Evolutionary conservation across 2,113 vertebrate species (phyloP).

Genomic region (Junco hyemalis): DNA sequence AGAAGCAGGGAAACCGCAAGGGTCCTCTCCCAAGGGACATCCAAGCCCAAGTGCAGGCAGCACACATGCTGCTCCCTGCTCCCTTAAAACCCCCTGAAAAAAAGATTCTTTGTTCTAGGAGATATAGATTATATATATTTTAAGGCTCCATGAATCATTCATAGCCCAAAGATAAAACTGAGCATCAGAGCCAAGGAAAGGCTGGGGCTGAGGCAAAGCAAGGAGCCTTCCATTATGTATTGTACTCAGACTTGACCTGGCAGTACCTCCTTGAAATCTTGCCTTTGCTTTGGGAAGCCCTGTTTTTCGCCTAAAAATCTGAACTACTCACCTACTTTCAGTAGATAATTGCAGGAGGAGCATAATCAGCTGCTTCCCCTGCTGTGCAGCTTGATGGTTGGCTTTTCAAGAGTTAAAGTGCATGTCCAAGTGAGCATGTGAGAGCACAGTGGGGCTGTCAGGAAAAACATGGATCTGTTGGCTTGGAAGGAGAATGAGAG

Average conservation of each 20-base stretch:
- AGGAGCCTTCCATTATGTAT: constrained; percentile 43
- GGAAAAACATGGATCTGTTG: background rate
- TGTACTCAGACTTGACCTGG: constrained; percentile 21
- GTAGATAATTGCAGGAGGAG: background rate
- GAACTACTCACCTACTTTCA: background rate
- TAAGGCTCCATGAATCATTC: constrained; percentile 73
- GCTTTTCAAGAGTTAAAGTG: background rate
- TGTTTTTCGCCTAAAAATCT: background rate
- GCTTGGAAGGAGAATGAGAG: background rate
- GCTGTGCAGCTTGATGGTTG: background rate
- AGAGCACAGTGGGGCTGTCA: background rate
- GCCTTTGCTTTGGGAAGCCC: background rate
- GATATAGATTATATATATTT: constrained; percentile 68
- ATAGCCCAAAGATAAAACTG: constrained; percentile 61
- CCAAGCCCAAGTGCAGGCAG: constrained; percentile 2
- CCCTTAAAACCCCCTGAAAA: constrained; percentile 34
- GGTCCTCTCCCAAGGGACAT: constrained; percentile 37
- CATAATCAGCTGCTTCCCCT: background rate
- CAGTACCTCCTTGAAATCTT: background rate
- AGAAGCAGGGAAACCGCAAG: constrained; percentile 16
- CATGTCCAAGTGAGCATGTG: background rate
- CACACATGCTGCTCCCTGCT: background rate
- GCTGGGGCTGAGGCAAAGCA: background rate
- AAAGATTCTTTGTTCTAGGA: constrained; percentile 67
- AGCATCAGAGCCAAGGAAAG: constrained; percentile 31